A percentile compares a stretch with the other conserved stretches of the same genome.
phyloP scores from a whole-genome alignment of 1,140 invertebrate species.

The Drosophila repletoides region DNA sequence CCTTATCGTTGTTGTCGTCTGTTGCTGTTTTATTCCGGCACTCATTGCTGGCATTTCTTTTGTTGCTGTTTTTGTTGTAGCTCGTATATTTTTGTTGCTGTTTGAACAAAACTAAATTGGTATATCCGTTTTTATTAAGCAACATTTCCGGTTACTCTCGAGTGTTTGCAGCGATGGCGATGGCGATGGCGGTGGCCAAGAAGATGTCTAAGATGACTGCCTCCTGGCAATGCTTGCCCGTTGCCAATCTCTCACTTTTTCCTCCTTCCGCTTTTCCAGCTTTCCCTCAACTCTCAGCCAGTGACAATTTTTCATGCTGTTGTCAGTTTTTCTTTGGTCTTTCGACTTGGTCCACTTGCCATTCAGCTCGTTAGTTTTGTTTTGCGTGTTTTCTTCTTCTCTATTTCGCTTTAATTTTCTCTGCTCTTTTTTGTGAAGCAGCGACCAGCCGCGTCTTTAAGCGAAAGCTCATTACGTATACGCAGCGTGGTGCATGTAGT shows the following conservation, averaged over 20 bases:
- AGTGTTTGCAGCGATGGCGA: conserved; percentile 61
- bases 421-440: conserved; percentile 2
- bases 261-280: background rate
- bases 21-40: conserved; percentile 60
- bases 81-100: conserved; percentile 52
- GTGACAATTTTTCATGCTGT: conserved; percentile 80
- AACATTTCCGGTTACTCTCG: conserved; percentile 76
- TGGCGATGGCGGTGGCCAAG: conserved; percentile 28
- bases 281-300: conserved; percentile 53
- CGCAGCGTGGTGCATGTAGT: conserved; percentile 66
- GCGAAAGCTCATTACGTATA: conserved; percentile 73
- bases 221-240: conserved; percentile 12
- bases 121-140: conserved; percentile 81
- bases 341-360: conserved; percentile 25
- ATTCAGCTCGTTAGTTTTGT: conserved; percentile 66
- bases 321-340: conserved; percentile 62
- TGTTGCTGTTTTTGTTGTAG: conserved; percentile 25
- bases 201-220: conserved; percentile 19
- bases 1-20: conserved; percentile 33
- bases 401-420: conserved; percentile 53
- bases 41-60: conserved; percentile 48
- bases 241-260: background rate
- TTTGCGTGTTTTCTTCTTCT: conserved; percentile 33
- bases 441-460: conserved; percentile 26
- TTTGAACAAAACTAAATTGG: conserved; percentile 76